Base-by-base conservation (phyloP, 1,140 invertebrate genomes). In the Leptopilina clavipes region DNA sequence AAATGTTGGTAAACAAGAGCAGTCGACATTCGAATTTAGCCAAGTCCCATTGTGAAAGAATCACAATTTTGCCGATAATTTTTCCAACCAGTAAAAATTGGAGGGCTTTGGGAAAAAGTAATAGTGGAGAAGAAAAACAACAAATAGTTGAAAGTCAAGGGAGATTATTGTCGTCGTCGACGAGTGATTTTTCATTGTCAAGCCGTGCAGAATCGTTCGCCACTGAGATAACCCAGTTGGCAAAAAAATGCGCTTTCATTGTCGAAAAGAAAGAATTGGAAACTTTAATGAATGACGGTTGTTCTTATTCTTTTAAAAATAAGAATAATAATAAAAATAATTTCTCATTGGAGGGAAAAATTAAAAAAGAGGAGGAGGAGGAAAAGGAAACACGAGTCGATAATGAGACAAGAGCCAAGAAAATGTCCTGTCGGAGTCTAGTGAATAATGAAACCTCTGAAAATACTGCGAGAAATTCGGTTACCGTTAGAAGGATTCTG, bases 41-140 rank as follows among this genome's bases (percentile, higher is more conserved):
- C 0, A 71, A 59, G 12, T 14, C 59, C 0, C 75, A 74, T n/a
- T n/a, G n/a, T 0, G 79, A 85, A 3, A 83, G 73, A 40, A 77
- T 84, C 10, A 73, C 76, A 10, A 77, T 84, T 0, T 77, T 85
- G 0, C 84, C 84, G 7, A 79, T 85, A 0, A 52, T 83, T 31
- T 81, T 81, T 43, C 72, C 83, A 44, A 12, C 43, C 7, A 59
- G 82, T n/a, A n/a, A n/a, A 9, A 11, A 73, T 0, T 18, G 72
- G 0, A 59, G 12, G 19, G 10, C 25, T 25, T 25, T 19, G 10
- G 17, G 10, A 56, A 22, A 14, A 14, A 59, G 0, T 18, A 71
- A 5, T 1, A n/a, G 0, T 71, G 17, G 19, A 31, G 14, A 25
- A 14, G 37, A 6, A 5, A 12, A 6, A 77, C 6, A 3, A 52